Evolutionary conservation across 2,888 invertebrate species (phyloP).

Genomic region (Tortricodes alternella): DNA sequence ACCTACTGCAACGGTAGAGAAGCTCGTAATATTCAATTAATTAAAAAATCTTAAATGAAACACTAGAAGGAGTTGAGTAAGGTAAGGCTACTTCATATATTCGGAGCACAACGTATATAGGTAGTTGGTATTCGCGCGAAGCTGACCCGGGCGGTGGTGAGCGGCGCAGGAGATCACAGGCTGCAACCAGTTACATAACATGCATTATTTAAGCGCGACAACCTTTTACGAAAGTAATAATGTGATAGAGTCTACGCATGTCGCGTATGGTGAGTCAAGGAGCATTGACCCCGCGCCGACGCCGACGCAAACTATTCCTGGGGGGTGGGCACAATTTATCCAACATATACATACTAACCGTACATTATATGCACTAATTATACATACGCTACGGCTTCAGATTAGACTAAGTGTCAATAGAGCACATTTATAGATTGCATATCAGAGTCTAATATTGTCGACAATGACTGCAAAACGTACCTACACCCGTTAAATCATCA

Average conservation of each 20-base stretch:
- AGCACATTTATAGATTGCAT: neutral
- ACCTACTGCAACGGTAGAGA: slow-evolving; percentile 24
- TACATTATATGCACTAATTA: slow-evolving; percentile 18
- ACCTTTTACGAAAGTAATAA: slow-evolving; percentile 81
- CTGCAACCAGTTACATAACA: slow-evolving; percentile 78
- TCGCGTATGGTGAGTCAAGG: slow-evolving; percentile 72
- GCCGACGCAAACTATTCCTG: slow-evolving; percentile 72
- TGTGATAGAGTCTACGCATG: slow-evolving; percentile 73
- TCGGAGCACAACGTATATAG: neutral
- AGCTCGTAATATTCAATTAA: slow-evolving; percentile 12
- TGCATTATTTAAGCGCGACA: slow-evolving; percentile 79
- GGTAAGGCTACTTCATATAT: neutral
- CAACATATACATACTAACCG: slow-evolving; percentile 18
- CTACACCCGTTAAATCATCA: slow-evolving; percentile 10
- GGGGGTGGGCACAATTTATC: slow-evolving; percentile 30
- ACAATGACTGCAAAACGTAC: slow-evolving; percentile 4
- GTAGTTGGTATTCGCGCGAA: slow-evolving; percentile 2
- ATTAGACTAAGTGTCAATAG: slow-evolving; percentile 3
- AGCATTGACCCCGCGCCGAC: slow-evolving; percentile 68
- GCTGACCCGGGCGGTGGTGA: slow-evolving; percentile 7
- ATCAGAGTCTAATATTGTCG: no score
- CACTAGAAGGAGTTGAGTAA: neutral
- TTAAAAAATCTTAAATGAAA: slow-evolving; percentile 3
- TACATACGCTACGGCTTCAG: neutral
- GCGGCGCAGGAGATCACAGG: slow-evolving; percentile 59